Evolutionary conservation across 1,140 invertebrate species (phyloP), one percentile per base, ranked within the genome.

Genomic region (Panagrolaimus sp.): DNA sequence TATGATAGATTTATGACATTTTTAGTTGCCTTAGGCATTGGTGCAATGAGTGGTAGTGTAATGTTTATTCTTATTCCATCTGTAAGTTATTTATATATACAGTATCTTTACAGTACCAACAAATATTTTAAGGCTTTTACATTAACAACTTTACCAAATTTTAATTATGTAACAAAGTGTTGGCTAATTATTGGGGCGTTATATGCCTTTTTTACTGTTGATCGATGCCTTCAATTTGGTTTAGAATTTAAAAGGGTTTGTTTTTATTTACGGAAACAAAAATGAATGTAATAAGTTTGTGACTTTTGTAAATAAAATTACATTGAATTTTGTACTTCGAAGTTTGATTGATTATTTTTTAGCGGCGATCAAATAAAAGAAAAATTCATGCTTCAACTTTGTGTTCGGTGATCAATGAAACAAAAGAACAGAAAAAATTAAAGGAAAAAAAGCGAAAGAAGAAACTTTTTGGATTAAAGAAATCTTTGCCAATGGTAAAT

Each of bases 1-100:
- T 80, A 80, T 72, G 76, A 80, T 48, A n/a, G 75, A 48, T 69
- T 72, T 38, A 80, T 80, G 78, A 76, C 71, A 21, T 80, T 81
- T 65, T 69, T 80, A 4, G 71, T 80, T 15, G 78, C 78, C 38
- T 28, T 80, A 15, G 78, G 78, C 15, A 78, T 80, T 47, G 78
- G 78, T 1, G 76, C 78, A 12, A 72, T 79, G 63, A 68, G 65
- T 46, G 78, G 78, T 48, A 72, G 68, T 0, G 65, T 65, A 45
- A 63, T 79, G 12, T 79, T 79, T 48, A 80, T 79, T 52, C 70
- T 79, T 64, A 64, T 79, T 48, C 77, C 77, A 43, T 68, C 73
- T 48, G 74, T 77, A 52, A 32, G 69, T 45, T 73, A 43, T 28
- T 24, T 70, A 15, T 38, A 15, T 58, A 12, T 58, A 26, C 14